Conservation (phyloP, 2,797 vertebrate species). For the Chelonia mydas region DNA sequence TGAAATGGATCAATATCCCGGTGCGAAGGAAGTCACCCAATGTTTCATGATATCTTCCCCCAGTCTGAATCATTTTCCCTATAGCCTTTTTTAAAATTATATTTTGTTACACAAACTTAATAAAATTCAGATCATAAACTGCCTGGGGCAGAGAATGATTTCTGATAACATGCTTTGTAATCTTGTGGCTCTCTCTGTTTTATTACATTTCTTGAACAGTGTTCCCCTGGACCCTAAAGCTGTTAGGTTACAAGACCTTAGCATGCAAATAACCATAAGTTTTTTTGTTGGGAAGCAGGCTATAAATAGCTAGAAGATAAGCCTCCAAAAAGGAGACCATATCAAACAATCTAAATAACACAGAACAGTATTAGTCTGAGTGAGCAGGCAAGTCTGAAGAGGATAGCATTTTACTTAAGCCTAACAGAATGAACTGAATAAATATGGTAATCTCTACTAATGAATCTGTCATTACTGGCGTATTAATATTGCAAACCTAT, state of each 20-base stretch:
- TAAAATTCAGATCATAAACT: background rate
- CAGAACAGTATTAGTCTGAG: fast-evolving
- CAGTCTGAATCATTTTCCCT: background rate
- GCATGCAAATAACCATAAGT: background rate
- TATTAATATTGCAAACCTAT: fast-evolving
- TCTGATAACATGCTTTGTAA: background rate
- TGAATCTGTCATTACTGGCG: fast-evolving
- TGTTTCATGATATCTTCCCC: background rate
- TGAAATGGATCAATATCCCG: background rate
- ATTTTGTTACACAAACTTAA: background rate
- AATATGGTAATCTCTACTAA: background rate
- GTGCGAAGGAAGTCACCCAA: background rate
- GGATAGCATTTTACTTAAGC: background rate
- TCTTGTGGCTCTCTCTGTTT: background rate
- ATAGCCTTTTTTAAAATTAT: background rate
- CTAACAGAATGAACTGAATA: background rate
- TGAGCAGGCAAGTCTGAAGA: background rate
- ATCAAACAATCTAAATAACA: background rate
- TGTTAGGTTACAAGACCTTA: background rate
- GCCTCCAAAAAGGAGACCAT: background rate
- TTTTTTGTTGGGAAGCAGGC: background rate
- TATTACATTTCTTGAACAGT: background rate
- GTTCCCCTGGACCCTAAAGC: background rate
- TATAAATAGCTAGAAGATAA: background rate
- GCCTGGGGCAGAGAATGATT: background rate